Conservation (phyloP, 2,113 vertebrate species). For the Pygoscelis antarcticus region DNA sequence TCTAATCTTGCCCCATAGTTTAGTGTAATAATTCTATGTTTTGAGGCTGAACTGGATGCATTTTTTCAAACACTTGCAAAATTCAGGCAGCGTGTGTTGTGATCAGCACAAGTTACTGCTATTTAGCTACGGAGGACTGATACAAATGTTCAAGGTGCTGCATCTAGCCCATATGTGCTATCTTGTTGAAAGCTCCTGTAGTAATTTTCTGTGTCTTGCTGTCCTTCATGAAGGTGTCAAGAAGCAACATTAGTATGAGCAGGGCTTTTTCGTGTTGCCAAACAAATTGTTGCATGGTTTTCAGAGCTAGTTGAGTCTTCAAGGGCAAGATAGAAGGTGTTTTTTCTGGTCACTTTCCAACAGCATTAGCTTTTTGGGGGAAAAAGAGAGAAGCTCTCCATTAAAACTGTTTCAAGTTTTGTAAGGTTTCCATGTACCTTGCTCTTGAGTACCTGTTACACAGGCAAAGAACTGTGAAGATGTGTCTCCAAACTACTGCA, state of each 20-base stretch:
- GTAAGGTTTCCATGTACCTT: not conserved
- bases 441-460: not conserved
- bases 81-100: not conserved
- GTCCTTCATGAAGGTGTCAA: not conserved
- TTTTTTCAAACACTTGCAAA: not conserved
- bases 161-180: not conserved
- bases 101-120: not conserved
- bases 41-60: not conserved
- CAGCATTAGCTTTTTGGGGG: not conserved
- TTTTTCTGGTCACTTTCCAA: not conserved
- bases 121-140: not conserved
- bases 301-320: not conserved
- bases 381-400: not conserved
- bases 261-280: not conserved
- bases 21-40: not conserved
- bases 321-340: not conserved
- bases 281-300: not conserved
- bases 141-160: not conserved
- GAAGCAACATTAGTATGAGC: not conserved
- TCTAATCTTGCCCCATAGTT: not conserved
- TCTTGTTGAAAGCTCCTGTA: not conserved
- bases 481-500: not conserved
- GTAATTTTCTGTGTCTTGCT: not conserved
- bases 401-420: not conserved
- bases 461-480: not conserved